phyloP scores from a whole-genome alignment of 2,888 invertebrate species.

The Philonicus albiceps region DNA sequence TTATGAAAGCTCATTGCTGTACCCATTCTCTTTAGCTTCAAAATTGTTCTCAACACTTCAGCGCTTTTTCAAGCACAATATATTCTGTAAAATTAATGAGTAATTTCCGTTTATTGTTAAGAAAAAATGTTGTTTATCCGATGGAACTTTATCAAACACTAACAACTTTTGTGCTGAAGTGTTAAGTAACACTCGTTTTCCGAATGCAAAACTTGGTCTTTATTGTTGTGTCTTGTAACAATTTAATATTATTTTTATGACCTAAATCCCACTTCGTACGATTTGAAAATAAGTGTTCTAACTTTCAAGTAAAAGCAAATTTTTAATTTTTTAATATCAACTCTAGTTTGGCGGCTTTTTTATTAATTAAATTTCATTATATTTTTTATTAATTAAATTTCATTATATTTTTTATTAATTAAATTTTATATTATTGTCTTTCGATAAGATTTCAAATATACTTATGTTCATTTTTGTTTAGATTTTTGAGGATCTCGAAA shows the following conservation, averaged over 20 bases:
- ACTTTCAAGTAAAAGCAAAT: background rate
- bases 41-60: background rate
- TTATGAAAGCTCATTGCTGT: background rate
- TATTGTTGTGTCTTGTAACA: background rate
- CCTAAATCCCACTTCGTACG: background rate
- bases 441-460: too few relatives aligned
- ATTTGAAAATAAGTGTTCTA: background rate
- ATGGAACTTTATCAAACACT: background rate
- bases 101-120: too few relatives aligned
- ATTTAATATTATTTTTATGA: background rate
- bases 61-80: background rate
- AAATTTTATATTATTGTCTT: too few relatives aligned
- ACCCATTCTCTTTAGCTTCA: background rate
- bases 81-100: background rate
- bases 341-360: too few relatives aligned
- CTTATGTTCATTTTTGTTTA: too few relatives aligned
- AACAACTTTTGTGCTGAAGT: background rate
- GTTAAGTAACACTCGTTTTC: background rate
- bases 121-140: background rate
- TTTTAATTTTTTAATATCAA: too few relatives aligned
- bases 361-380: too few relatives aligned
- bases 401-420: too few relatives aligned
- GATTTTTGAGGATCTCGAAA: background rate
- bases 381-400: too few relatives aligned
- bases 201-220: background rate